Evolutionary conservation across 2,797 vertebrate species (phyloP).

Genomic region (Chaunax sp.): DNA sequence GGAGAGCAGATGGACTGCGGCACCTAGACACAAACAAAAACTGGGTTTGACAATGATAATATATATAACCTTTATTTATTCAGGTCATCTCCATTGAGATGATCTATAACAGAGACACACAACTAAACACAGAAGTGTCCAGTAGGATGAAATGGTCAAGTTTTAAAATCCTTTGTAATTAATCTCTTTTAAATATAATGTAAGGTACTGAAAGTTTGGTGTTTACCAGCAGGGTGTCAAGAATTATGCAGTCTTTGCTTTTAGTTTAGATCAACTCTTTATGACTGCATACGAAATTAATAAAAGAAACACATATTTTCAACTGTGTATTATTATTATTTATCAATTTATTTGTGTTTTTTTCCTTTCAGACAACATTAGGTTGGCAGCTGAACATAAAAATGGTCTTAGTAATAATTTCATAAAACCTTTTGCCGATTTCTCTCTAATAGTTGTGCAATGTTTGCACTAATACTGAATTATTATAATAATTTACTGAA

Average conservation of each 20-base stretch:
- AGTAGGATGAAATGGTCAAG: neutral
- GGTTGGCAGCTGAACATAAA: neutral
- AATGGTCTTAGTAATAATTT: no score
- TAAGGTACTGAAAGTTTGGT: neutral
- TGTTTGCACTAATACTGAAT: no score
- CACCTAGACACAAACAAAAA: conserved; percentile 60
- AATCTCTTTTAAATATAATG: neutral
- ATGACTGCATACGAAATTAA: no score
- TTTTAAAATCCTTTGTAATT: neutral
- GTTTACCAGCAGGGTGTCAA: neutral
- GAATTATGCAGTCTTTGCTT: no score
- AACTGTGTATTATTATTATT: neutral
- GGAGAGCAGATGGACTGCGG: conserved; percentile 85
- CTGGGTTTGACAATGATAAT: neutral
- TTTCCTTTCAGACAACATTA: neutral
- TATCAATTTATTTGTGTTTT: no score
- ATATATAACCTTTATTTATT: neutral
- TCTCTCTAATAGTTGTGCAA: no score
- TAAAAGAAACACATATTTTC: no score
- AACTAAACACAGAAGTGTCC: no score
- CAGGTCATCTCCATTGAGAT: neutral
- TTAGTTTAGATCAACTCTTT: no score
- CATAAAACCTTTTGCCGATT: no score
- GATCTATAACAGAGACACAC: neutral
- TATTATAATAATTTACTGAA: no score